Conservation (phyloP, 2,888 invertebrate genomes). For the Eupithecia centaureata region DNA sequence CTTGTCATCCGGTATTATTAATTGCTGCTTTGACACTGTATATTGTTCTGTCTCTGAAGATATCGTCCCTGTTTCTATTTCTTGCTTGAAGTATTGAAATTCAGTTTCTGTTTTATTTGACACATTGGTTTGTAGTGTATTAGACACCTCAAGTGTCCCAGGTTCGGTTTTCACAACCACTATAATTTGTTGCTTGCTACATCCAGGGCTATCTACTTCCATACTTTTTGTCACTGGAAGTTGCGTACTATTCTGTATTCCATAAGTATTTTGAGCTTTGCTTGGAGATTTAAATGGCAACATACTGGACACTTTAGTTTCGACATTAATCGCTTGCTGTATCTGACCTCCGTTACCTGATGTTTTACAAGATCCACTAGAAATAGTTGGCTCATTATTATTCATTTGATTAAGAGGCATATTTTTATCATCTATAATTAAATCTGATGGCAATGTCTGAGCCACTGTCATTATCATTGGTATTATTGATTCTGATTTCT, state of each 20-base stretch:
- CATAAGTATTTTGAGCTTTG: not conserved
- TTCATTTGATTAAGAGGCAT: not conserved
- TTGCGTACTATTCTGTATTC: not conserved
- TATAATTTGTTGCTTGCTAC: not conserved
- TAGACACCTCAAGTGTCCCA: not conserved
- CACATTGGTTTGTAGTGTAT: not conserved
- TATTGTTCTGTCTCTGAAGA: not conserved
- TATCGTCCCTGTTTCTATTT: not conserved
- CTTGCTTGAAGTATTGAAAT: not conserved
- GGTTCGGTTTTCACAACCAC: not conserved
- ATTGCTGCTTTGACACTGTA: not conserved
- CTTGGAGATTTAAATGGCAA: not conserved
- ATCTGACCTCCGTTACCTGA: not conserved
- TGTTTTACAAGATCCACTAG: not conserved
- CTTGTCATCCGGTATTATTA: not conserved
- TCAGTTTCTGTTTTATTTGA: not conserved
- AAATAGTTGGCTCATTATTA: not conserved
- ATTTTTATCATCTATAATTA: not conserved
- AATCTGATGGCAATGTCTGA: not conserved
- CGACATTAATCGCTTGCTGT: not conserved
- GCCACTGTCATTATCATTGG: not conserved
- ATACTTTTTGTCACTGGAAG: conserved; percentile 5
- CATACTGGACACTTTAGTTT: not conserved
- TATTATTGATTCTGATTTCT: not conserved
- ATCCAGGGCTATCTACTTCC: not conserved